These are phyloP conservation scores for Drosophila nr. fundita DNA, from an alignment of 2,888 invertebrate species.

Conservation along the genomic window DNA sequence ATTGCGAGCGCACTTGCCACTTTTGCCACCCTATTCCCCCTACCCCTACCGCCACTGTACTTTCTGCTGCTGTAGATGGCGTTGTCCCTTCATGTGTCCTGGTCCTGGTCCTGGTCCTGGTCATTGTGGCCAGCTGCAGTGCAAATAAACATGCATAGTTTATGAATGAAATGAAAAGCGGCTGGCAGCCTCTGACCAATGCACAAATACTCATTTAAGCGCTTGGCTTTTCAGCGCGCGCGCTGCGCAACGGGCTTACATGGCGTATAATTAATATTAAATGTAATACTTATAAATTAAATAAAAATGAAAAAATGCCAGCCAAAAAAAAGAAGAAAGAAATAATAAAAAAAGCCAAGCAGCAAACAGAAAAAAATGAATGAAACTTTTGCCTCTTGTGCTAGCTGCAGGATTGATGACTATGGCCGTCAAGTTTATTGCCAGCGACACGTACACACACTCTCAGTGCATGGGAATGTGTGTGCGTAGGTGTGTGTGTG, in stretches of 20 bases:
- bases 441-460: conserved; percentile 59
- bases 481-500: conserved; percentile 6
- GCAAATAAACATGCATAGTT: conserved; percentile 77
- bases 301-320: conserved; percentile 59
- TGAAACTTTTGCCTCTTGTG: conserved; percentile 48
- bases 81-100: conserved; percentile 29
- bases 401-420: conserved; percentile 70
- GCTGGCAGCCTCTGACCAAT: conserved; percentile 40
- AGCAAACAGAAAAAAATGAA: conserved; percentile 20
- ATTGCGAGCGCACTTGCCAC: conserved; percentile 11
- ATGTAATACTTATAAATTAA: conserved; percentile 79
- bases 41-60: too few species aligned
- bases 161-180: conserved; percentile 77
- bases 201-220: conserved; percentile 58
- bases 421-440: conserved; percentile 73
- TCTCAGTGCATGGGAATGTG: conserved; percentile 5
- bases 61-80: conserved; percentile 13
- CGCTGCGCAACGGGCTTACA: conserved; percentile 66
- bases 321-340: conserved; percentile 1
- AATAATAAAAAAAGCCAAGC: neutral
- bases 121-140: conserved; percentile 75
- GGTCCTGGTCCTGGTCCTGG: conserved; percentile 36
- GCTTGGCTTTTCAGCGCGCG: conserved; percentile 62
- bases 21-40: neutral
- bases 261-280: conserved; percentile 81